Percentiles rank a stretch among this genome's conserved stretches.
These are phyloP conservation scores for Cheilosia urbana DNA, from an alignment of 2,888 invertebrate species.

Conservation along the genomic window DNA sequence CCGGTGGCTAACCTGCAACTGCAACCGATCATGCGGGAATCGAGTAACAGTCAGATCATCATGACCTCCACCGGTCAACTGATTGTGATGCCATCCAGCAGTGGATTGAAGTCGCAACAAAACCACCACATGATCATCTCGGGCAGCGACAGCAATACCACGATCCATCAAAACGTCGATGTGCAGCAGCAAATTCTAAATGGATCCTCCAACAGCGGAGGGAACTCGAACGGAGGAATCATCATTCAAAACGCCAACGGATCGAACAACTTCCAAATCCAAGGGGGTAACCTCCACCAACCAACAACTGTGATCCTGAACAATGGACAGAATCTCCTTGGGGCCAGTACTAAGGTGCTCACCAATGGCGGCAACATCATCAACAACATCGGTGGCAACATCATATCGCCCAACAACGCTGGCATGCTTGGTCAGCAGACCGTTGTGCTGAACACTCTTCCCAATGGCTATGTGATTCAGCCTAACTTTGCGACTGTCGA, in stretches of 20 bases:
- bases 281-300: slow-evolving; percentile 77
- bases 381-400: slow-evolving; percentile 75
- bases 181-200: slow-evolving; percentile 68
- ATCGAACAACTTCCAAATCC: slow-evolving; percentile 71
- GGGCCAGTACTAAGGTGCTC: slow-evolving; percentile 78
- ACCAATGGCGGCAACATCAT: slow-evolving; percentile 79
- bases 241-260: slow-evolving; percentile 77
- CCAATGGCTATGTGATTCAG: slow-evolving; percentile 91
- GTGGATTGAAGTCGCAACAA: slow-evolving; percentile 76
- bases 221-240: slow-evolving; percentile 68
- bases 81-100: slow-evolving; percentile 81
- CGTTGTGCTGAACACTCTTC: slow-evolving; percentile 91
- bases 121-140: slow-evolving; percentile 78
- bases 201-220: slow-evolving; percentile 41
- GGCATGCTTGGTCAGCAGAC: slow-evolving; percentile 89
- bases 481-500: slow-evolving; percentile 88
- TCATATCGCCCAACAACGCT: slow-evolving; percentile 76
- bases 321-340: slow-evolving; percentile 76
- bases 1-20: slow-evolving; percentile 79
- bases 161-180: slow-evolving; percentile 58
- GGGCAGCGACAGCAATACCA: slow-evolving; percentile 49
- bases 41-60: slow-evolving; percentile 81
- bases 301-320: slow-evolving; percentile 79
- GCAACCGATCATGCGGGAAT: slow-evolving; percentile 79
- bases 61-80: slow-evolving; percentile 84